phyloP scores from a whole-genome alignment of 2,888 invertebrate species.

The Agrochola macilenta region DNA sequence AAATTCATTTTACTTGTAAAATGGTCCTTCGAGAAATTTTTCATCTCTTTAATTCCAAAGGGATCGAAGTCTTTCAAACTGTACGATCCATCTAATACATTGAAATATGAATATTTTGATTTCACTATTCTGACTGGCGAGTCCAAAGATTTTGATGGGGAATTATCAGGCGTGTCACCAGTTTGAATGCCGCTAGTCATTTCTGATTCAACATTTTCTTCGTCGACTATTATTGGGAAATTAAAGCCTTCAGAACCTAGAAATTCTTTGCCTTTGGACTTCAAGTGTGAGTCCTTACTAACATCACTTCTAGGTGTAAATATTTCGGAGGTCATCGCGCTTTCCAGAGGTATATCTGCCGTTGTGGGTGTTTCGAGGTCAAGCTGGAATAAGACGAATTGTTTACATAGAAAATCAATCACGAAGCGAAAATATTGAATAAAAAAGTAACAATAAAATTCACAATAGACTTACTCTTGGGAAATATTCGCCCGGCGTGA shows the following conservation, averaged over 20 bases:
- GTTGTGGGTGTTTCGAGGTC: slow-evolving; percentile 89
- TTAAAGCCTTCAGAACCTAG: slow-evolving; percentile 83
- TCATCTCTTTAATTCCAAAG: slow-evolving; percentile 82
- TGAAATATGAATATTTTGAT: slow-evolving; percentile 81
- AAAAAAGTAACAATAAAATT: background rate
- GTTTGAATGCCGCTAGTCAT: slow-evolving; percentile 70
- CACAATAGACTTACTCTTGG: slow-evolving; percentile 76
- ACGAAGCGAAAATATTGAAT: background rate
- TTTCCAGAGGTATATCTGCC: slow-evolving; percentile 84
- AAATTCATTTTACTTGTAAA: slow-evolving; percentile 78
- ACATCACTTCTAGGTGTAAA: slow-evolving; percentile 82
- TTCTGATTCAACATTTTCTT: slow-evolving; percentile 76
- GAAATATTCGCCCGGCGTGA: slow-evolving; percentile 86
- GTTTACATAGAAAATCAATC: background rate
- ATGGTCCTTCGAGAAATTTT: slow-evolving; percentile 75
- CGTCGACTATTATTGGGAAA: slow-evolving; percentile 84
- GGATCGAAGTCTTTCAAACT: slow-evolving; percentile 86
- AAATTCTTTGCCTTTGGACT: slow-evolving; percentile 80
- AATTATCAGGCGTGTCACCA: slow-evolving; percentile 72
- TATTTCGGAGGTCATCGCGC: slow-evolving; percentile 78
- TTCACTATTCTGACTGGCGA: slow-evolving; percentile 50
- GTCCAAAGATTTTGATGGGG: slow-evolving; percentile 75
- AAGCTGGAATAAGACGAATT: slow-evolving; percentile 74
- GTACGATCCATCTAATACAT: slow-evolving; percentile 88
- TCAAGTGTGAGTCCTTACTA: slow-evolving; percentile 76